phyloP scores from a whole-genome alignment of 2,797 vertebrate genomes.

The Oreochromis mossambicus region DNA sequence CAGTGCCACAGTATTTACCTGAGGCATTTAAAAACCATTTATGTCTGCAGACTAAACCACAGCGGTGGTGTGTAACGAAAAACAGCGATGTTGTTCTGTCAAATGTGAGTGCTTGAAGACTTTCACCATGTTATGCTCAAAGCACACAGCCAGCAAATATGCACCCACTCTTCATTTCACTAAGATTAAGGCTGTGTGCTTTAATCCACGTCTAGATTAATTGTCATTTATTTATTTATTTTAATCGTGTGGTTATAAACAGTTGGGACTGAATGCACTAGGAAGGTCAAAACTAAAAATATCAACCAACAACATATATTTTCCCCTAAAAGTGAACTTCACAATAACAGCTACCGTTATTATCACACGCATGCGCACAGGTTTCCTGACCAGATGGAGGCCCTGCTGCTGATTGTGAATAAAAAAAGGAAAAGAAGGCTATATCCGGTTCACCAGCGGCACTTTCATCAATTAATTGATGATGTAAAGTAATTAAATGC shows the following conservation, averaged over 20 bases:
- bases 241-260: accelerated
- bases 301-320: not conserved
- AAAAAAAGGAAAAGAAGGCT: not conserved
- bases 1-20: accelerated
- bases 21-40: not conserved
- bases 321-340: not conserved
- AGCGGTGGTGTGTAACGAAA: not conserved
- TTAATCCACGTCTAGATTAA: not conserved
- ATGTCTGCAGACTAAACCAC: not conserved
- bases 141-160: not conserved
- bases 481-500: not conserved
- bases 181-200: accelerated
- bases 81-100: not conserved
- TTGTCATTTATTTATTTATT: not conserved
- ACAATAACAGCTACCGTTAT: accelerated
- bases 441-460: not conserved
- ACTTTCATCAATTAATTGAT: not conserved
- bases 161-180: not conserved
- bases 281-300: not conserved
- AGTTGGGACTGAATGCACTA: not conserved
- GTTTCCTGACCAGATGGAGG: not conserved
- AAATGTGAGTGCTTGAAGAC: not conserved
- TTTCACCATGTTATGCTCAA: not conserved
- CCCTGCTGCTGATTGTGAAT: accelerated
- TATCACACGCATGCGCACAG: not conserved